Base-by-base conservation (phyloP, 2,797 vertebrate species). In the Ataeniobius toweri region DNA sequence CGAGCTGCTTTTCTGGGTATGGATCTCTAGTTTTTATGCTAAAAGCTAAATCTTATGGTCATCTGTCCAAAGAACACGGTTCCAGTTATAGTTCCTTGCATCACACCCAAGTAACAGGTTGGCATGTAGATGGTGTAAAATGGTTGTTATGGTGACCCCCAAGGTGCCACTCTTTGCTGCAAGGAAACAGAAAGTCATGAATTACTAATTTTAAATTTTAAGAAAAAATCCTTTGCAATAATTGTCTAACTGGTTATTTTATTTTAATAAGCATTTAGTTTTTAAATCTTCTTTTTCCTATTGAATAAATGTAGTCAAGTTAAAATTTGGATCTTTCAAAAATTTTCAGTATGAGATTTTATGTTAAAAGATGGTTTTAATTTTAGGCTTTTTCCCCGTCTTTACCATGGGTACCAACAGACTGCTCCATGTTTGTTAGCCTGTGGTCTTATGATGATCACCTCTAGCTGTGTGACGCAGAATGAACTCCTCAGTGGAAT, bases 371-470 rank as follows among this genome's bases (percentile, higher is more conserved):
- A 16, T 51, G 13, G 16, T 18, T 51, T 51, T 14, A 51, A 36
- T 36, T 50, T 50, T 13, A 20, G 51, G 14, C 16, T 5, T 16
- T 53, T 53, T 53, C 4, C 18, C 18, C 51, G 18, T 69, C 65
- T 80, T 75, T 73, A 3, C 2, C 3, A 20, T 10, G 28, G 31
- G 18, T 36, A 65, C 31, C 61, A 39, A 10, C 61, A 65, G 36
- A 63, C 14, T 59, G 71, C 63, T 65, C 71, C 13, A 12, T 70
- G 12, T 6, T 36, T 76, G 78, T 75, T 81, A 41, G 56, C 88
- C 87, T 86, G 77, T 39, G 28, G 72, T 93, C 89, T 90, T 82
- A 83, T 92, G 90, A 92, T 85, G 83, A 80, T 87, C 84, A 88
- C 81, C 76, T 78, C 72, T 16, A 80, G 72, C 31, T 78, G 73